Evolutionary conservation across 2,888 invertebrate genomes (phyloP).

Genomic region (Folsomia candida): DNA sequence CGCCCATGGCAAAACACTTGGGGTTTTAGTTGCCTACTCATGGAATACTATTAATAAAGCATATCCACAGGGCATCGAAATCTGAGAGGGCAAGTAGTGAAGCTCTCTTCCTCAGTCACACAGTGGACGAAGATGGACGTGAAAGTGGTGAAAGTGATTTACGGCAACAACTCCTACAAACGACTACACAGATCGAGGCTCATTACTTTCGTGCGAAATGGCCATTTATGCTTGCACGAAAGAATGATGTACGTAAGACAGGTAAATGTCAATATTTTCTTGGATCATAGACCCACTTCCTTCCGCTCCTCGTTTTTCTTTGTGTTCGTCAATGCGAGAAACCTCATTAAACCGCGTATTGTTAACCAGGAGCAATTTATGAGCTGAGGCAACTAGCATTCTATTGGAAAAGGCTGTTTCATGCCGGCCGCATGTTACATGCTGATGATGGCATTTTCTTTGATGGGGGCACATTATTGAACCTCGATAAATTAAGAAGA

Average conservation of each 20-base stretch:
- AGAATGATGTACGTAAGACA: not conserved
- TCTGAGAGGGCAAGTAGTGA: too few species aligned
- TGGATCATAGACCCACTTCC: not conserved
- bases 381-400: not conserved
- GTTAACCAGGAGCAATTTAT: not conserved
- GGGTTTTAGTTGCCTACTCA: too few species aligned
- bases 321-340: not conserved
- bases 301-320: constrained; percentile 4
- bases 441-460: not conserved
- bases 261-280: constrained; percentile 12
- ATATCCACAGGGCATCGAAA: too few species aligned
- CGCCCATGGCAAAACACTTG: too few species aligned
- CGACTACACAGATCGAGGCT: not conserved
- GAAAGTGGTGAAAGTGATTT: too few species aligned
- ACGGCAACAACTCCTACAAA: too few species aligned
- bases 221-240: not conserved
- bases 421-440: too few species aligned
- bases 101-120: too few species aligned
- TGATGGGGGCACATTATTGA: not conserved
- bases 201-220: not conserved
- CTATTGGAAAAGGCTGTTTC: not conserved
- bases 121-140: too few species aligned
- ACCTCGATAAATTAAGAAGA: not conserved
- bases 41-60: too few species aligned
- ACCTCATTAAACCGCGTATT: not conserved